A percentile compares a stretch with the other conserved stretches of the same genome.
phyloP scores from a whole-genome alignment of 2,888 invertebrate species.

The Laspeyria flexula region DNA sequence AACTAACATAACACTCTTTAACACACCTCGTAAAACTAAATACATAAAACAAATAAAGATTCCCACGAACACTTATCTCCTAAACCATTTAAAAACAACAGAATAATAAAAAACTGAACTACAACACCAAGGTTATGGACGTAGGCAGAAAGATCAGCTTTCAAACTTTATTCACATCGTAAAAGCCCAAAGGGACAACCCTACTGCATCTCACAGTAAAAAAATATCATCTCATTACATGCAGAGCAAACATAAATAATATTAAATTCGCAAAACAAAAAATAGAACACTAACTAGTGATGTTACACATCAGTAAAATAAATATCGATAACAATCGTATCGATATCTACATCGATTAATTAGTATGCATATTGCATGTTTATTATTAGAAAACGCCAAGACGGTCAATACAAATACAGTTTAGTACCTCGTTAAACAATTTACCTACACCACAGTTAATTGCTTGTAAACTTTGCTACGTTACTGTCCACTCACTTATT shows the following conservation, averaged over 20 bases:
- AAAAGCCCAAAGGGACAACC: slow-evolving; percentile 44
- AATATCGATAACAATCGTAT: slow-evolving; percentile 38
- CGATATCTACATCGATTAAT: slow-evolving; percentile 9
- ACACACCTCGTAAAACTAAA: not conserved
- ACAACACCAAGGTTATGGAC: slow-evolving; percentile 8
- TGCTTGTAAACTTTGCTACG: slow-evolving; percentile 43
- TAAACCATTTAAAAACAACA: slow-evolving; percentile 25
- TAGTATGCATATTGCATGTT: slow-evolving; percentile 8
- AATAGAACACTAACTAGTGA: slow-evolving; percentile 46
- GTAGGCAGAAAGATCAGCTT: slow-evolving; percentile 16
- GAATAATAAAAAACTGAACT: slow-evolving; percentile 26
- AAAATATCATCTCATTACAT: slow-evolving; percentile 8
- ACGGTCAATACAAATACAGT: slow-evolving; percentile 30
- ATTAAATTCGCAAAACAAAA: slow-evolving; percentile 19
- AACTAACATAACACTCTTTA: no score
- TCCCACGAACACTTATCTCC: slow-evolving; percentile 7
- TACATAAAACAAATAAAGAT: slow-evolving; percentile 3
- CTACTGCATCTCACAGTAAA: slow-evolving; percentile 22
- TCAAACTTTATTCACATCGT: slow-evolving; percentile 30
- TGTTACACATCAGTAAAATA: slow-evolving; percentile 27
- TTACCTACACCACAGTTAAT: slow-evolving; percentile 42
- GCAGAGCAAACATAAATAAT: slow-evolving; percentile 9
- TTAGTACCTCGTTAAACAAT: slow-evolving; percentile 44
- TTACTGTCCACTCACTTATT: slow-evolving; percentile 40
- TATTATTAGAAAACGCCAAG: slow-evolving; percentile 26